Evolutionary conservation across 2,888 invertebrate genomes (phyloP).

Genomic region (Athalia cordata): DNA sequence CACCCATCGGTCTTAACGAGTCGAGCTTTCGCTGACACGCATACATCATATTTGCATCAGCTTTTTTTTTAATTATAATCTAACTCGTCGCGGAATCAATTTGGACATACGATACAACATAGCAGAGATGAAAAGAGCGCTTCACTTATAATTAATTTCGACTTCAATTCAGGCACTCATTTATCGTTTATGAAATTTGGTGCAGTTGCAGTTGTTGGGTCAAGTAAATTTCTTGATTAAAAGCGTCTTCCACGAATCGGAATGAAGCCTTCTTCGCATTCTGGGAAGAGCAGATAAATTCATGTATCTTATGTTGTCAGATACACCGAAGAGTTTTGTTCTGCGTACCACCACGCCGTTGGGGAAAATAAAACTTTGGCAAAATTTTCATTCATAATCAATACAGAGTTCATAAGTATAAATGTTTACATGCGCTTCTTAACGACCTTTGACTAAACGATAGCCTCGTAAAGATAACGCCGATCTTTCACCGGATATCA

Average conservation of each 20-base stretch:
- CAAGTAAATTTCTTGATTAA: conserved; percentile 16
- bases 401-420: conserved; percentile 6
- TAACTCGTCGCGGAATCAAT: conserved; percentile 19
- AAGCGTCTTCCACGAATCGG: conserved; percentile 23
- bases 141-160: background rate
- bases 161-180: background rate
- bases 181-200: conserved; percentile 24
- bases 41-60: conserved; percentile 31
- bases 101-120: too few species aligned
- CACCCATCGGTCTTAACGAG: conserved; percentile 55
- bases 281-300: background rate
- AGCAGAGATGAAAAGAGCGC: background rate
- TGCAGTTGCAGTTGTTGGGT: conserved; percentile 9
- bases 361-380: background rate
- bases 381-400: conserved; percentile 33
- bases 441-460: conserved; percentile 67
- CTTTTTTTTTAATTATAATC: conserved; percentile 33
- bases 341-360: background rate
- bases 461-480: conserved; percentile 64
- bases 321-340: background rate
- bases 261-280: conserved; percentile 4
- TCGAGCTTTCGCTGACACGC: conserved; percentile 32
- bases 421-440: conserved; percentile 55
- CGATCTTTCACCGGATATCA: conserved; percentile 18
- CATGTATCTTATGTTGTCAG: background rate